Evolutionary conservation across 2,113 vertebrate genomes (phyloP).

Genomic region (Atlantisia rogersi): DNA sequence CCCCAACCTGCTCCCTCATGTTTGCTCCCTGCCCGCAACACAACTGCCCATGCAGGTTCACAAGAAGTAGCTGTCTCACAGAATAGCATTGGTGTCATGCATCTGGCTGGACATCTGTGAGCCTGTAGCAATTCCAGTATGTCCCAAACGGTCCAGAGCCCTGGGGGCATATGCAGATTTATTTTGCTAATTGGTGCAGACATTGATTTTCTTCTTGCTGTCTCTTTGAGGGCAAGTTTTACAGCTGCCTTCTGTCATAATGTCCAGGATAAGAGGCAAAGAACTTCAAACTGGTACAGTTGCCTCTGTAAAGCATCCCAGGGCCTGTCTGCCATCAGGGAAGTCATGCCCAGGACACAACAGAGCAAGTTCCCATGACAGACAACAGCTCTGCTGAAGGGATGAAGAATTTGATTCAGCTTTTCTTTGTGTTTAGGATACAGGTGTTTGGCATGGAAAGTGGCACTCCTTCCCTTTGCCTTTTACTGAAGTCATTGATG

Average conservation of each 20-base stretch:
- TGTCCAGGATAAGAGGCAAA: neutral
- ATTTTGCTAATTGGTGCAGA: neutral
- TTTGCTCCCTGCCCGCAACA: neutral
- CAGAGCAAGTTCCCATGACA: neutral
- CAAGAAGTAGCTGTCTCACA: neutral
- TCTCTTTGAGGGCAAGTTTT: neutral
- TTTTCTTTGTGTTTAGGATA: neutral
- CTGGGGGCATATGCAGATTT: rapidly evolving
- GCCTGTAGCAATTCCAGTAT: neutral
- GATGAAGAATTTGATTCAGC: neutral
- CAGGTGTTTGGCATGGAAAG: neutral
- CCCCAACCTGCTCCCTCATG: neutral
- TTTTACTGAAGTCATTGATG: neutral
- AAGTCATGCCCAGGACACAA: neutral
- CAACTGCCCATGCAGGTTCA: neutral
- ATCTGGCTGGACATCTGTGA: rapidly evolving
- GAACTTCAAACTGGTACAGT: neutral
- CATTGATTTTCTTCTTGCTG: neutral
- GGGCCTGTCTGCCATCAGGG: neutral
- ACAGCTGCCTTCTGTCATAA: neutral
- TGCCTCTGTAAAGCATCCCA: neutral
- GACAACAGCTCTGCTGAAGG: neutral
- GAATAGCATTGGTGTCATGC: neutral
- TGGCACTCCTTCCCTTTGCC: neutral
- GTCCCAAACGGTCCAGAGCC: neutral